These are phyloP conservation scores for Phrynosoma platyrhinos DNA, from an alignment of 2,113 vertebrate genomes.

Conservation along the genomic window DNA sequence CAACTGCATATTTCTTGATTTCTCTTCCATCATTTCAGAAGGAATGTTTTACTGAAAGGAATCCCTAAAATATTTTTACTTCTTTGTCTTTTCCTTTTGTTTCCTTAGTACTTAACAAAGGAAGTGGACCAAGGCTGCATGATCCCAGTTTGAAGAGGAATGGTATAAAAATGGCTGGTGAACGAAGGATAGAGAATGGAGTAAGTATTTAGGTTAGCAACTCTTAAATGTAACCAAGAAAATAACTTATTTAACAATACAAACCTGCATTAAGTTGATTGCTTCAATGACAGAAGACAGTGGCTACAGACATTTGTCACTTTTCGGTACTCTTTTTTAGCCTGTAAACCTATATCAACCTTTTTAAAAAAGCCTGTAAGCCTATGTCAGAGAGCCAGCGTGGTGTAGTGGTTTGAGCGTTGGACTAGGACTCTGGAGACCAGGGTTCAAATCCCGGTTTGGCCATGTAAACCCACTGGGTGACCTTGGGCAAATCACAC, in stretches of 20 bases:
- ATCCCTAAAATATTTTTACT: neutral
- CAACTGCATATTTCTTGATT: conserved; percentile 1
- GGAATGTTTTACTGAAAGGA: neutral
- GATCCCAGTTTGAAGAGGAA: conserved; percentile 88
- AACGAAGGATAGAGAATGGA: conserved; percentile 92
- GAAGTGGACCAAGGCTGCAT: conserved; percentile 81
- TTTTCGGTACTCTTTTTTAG: neutral
- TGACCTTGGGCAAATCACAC: too few relatives aligned
- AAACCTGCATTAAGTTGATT: neutral
- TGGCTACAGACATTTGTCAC: neutral
- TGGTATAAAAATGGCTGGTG: conserved; percentile 84
- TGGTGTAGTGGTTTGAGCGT: too few relatives aligned
- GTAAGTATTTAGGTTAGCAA: conserved; percentile 76
- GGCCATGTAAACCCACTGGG: too few relatives aligned
- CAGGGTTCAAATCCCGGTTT: too few relatives aligned
- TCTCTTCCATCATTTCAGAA: neutral
- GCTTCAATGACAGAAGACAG: neutral
- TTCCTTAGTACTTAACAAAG: conserved; percentile 52
- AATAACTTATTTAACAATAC: neutral
- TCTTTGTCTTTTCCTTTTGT: neutral
- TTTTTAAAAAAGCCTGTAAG: too few relatives aligned
- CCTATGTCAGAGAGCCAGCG: too few relatives aligned
- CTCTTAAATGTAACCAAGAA: neutral
- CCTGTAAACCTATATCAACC: neutral
- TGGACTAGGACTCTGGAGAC: too few relatives aligned